These are phyloP conservation scores for Prunella strophiata DNA, from an alignment of 2,797 vertebrate genomes.

Conservation along the genomic window DNA sequence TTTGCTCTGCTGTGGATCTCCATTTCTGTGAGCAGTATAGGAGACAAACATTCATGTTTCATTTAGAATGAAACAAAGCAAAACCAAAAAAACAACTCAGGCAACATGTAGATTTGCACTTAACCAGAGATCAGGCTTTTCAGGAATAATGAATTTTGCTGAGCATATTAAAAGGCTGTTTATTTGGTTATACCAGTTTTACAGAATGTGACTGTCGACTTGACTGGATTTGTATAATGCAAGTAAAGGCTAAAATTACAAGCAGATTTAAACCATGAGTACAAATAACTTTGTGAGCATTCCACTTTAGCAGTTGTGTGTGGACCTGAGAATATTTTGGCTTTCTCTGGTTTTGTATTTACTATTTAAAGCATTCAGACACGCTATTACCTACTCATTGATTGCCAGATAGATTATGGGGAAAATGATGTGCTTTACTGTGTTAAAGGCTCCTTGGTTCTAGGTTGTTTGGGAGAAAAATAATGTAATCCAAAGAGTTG, in stretches of 20 bases:
- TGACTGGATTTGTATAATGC: not conserved
- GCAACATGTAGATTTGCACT: not conserved
- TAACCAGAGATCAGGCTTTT: conserved; percentile 30
- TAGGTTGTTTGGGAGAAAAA: not conserved
- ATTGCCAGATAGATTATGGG: not conserved
- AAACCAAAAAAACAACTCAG: not conserved
- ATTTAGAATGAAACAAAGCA: not conserved
- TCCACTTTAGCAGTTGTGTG: not conserved
- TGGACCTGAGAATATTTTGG: not conserved
- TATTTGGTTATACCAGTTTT: conserved; percentile 18
- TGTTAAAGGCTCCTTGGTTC: not conserved
- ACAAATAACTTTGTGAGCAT: not conserved
- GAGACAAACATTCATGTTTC: not conserved
- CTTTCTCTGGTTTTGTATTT: not conserved
- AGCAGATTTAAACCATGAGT: not conserved
- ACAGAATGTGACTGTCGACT: not conserved
- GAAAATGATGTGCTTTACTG: not conserved
- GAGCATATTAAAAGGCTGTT: not conserved
- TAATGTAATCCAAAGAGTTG: not conserved
- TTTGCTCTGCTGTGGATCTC: not conserved
- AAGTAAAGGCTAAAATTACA: not conserved
- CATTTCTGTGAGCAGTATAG: not conserved
- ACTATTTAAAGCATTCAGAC: not conserved
- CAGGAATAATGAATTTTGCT: conserved; percentile 1
- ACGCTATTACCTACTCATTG: not conserved